Conservation (phyloP, 2,888 invertebrate genomes). For the Lutraria lutraria region DNA sequence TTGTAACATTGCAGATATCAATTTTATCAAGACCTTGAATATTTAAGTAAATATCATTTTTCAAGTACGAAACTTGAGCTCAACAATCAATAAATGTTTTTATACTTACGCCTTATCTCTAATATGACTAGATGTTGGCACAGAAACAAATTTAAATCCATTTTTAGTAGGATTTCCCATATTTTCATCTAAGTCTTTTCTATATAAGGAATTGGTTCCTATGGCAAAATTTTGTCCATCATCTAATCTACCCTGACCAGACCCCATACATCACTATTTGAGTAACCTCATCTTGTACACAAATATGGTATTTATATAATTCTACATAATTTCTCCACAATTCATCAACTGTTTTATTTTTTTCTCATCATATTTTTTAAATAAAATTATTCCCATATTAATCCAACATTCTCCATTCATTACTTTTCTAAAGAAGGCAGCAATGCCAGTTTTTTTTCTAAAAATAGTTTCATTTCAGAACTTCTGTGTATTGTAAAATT, state of each 20-base stretch:
- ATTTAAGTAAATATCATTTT: too few relatives aligned
- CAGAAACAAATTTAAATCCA: conserved; percentile 66
- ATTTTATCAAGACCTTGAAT: too few relatives aligned
- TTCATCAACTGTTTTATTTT: neutral
- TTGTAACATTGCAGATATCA: too few relatives aligned
- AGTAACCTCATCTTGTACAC: neutral
- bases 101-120: conserved; percentile 62
- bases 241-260: conserved; percentile 44
- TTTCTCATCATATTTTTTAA: neutral
- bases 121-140: conserved; percentile 50
- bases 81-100: neutral
- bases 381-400: neutral
- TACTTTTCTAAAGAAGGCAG: too few relatives aligned
- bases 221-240: conserved; percentile 27
- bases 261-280: conserved; percentile 58
- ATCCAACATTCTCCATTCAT: neutral
- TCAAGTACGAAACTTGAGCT: too few relatives aligned
- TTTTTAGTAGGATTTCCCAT: conserved; percentile 53
- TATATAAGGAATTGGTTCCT: conserved; percentile 30
- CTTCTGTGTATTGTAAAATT: neutral
- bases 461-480: too few relatives aligned
- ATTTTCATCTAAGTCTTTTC: conserved; percentile 39
- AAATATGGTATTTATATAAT: neutral
- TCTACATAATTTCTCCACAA: neutral
- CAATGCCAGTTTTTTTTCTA: too few relatives aligned